Conservation (phyloP, 2,888 invertebrate genomes). For the Pomacea canaliculata region DNA sequence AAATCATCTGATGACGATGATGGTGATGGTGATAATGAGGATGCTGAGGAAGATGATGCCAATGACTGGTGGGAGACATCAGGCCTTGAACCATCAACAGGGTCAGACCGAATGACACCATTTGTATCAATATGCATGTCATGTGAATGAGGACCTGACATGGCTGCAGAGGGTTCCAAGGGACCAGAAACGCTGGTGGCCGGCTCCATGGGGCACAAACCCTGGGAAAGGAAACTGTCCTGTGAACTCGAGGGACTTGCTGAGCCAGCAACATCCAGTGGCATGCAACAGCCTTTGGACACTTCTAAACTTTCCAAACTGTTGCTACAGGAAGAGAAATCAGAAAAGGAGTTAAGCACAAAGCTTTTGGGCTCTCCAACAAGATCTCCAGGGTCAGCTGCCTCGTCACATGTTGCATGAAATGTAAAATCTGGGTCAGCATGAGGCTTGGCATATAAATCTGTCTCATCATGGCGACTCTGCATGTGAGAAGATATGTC, state of each 20-base stretch:
- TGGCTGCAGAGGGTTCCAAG: slow-evolving; percentile 11
- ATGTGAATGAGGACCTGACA: slow-evolving; percentile 6
- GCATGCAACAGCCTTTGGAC: slow-evolving; percentile 5
- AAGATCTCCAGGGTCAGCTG: slow-evolving; percentile 6
- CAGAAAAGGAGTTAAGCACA: slow-evolving; percentile 17
- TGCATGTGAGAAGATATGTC: slow-evolving; percentile 62
- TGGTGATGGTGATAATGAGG: slow-evolving; percentile 10
- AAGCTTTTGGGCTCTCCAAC: slow-evolving; percentile 13
- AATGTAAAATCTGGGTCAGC: slow-evolving; percentile 16
- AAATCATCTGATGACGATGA: slow-evolving; percentile 10
- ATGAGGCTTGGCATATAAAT: slow-evolving; percentile 13
- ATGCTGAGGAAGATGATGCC: slow-evolving; percentile 12
- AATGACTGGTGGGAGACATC: slow-evolving; percentile 6
- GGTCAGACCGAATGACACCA: not conserved
- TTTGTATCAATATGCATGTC: not conserved
- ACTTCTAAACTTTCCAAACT: slow-evolving; percentile 6
- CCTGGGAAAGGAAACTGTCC: slow-evolving; percentile 26
- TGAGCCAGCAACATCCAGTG: slow-evolving; percentile 12
- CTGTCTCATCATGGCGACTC: slow-evolving; percentile 15
- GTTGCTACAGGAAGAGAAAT: slow-evolving; percentile 11
- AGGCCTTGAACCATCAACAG: slow-evolving; percentile 5
- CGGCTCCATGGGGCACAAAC: slow-evolving; percentile 22
- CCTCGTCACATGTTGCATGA: slow-evolving; percentile 2
- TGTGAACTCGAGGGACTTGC: slow-evolving; percentile 26
- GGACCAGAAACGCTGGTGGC: slow-evolving; percentile 22